Base-by-base conservation (phyloP, 2,888 invertebrate genomes). In the Aspidiotus destructor region DNA sequence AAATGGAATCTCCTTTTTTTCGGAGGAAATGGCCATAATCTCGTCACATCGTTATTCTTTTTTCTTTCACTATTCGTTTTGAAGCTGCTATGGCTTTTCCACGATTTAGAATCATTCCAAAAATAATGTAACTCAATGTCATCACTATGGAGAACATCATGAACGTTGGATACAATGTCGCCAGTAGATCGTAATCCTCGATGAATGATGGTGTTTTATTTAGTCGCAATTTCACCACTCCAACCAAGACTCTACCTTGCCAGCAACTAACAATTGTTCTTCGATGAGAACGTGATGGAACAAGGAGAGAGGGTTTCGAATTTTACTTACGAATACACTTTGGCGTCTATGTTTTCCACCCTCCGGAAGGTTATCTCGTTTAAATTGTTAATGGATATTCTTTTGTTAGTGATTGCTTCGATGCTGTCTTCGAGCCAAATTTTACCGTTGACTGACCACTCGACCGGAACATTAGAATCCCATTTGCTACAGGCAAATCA, bases 311-410 rank as follows among this genome's bases (percentile, higher is more conserved):
- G n/a, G 1, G 55, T 55, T 10, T 5, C 2, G 3, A 13, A 54
- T 28, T 28, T 28, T 48, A 13, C 62, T 69, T 62, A 69, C 69
- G 69, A 62, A 48, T 69, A 69, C 42, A 62, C 44, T 61, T 62
- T 68, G 8, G 42, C 10, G n/a, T 69, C 69, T 9, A 55, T 17
- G 1, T 57, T 55, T n/a, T 62, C 44, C 16, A 62, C 62, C 44
- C 9, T 16, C 41, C 2, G 1, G 40, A 69, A 55, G 41, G 62
- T 40, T 6, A 69, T 62, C 42, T 69, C 57, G 48, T 62, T 62
- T 16, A 62, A 44, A 44, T 62, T 44, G n/a, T 62, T 69, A n/a
- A 69, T 8, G 13, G 15, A 40, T 41, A 62, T 69, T 62, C 69
- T 53, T 13, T 48, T 55, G n/a, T 62, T 41, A 1, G 69, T 42